Base-by-base conservation (phyloP, 2,888 invertebrate genomes). In the Hyalella azteca region DNA sequence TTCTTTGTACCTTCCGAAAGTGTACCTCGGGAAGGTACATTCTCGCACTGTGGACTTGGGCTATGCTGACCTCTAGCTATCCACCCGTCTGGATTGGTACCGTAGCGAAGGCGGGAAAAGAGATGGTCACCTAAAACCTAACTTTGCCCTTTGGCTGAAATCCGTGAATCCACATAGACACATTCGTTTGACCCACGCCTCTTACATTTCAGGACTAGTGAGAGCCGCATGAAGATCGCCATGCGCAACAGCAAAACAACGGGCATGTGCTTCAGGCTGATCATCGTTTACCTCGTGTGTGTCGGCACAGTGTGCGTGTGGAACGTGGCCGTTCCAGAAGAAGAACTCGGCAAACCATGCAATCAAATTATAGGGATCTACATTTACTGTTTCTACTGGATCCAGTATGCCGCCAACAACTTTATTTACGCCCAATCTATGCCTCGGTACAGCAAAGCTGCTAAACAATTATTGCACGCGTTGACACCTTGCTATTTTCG, bases 391-490 rank as follows among this genome's bases (percentile, higher is more conserved):
- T 29, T 81, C 59, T 84, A 82, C 77, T 84, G 82, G 82, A 29
- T 80, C 3, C 82, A 84, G 77, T 84, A 84, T 49, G 75, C 77
- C 60, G 60, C 78, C 54, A 84, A 84, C 77, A 82, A 82, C 66
- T 79, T 82, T 78, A 82, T 84, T 50, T 84, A 84, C 77, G 84
- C 81, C n/a, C 79, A 81, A 22, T 80, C 81, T 36, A 78, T 79
- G 40, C 78, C 49, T 29, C 78, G 73, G 19, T 81, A 81, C 54
- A 77, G 83, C 15, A 66, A 54, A 2, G 83, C 83, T 2, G 81
- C 81, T 73, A 78, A 59, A 73, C 81, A 81, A 78, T 80, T 83
- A 45, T 40, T 81, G 41, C 60, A 73, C 13, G 19, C 49, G 0
- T n/a, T 66, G 36, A 40, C 79, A 3, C 50, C 60, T 13, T 11